Evolutionary conservation across 2,113 vertebrate species (phyloP).

Genomic region (Sula dactylatra): DNA sequence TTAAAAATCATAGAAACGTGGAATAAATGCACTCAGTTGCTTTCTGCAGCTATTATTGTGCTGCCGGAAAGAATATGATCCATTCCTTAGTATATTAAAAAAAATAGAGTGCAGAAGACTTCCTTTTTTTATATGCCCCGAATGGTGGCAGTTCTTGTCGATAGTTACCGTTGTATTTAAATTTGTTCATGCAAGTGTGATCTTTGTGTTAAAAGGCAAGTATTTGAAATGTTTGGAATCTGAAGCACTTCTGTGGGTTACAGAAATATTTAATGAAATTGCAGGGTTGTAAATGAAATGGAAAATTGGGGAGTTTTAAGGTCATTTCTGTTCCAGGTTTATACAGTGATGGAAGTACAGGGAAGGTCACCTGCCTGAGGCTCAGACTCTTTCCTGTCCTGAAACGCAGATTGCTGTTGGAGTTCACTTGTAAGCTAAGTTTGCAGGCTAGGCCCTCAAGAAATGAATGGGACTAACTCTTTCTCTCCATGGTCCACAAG

Average conservation of each 20-base stretch:
- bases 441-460: not conserved
- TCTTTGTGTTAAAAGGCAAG: not conserved
- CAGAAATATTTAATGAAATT: not conserved
- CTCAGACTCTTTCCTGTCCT: not conserved
- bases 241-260: not conserved
- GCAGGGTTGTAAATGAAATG: not conserved
- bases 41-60: not conserved
- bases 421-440: not conserved
- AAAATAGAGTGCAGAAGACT: not conserved
- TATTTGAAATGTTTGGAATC: not conserved
- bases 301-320: not conserved
- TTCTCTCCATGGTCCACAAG: not conserved
- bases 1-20: not conserved
- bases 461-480: not conserved
- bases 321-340: not conserved
- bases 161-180: not conserved
- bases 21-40: not conserved
- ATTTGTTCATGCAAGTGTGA: not conserved
- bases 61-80: not conserved
- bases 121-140: not conserved
- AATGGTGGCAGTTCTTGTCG: not conserved
- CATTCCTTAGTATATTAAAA: not conserved
- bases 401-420: not conserved
- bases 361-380: not conserved
- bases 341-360: not conserved